Percentiles rank a stretch among this genome's conserved stretches.
Conservation (phyloP, 2,113 vertebrate species). For the Pogonocichla stellata region DNA sequence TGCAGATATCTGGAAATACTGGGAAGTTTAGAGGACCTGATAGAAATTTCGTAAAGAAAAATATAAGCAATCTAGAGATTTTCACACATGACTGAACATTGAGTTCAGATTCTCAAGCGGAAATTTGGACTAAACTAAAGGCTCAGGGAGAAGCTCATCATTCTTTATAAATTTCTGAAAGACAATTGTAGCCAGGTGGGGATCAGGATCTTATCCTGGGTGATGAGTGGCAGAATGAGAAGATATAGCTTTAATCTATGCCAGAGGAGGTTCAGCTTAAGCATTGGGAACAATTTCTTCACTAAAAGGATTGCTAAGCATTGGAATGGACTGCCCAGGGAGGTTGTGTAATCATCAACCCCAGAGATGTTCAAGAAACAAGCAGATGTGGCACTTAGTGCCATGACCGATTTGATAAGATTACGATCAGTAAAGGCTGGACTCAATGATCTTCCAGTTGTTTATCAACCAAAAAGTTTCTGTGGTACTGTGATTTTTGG, state of each 20-base stretch:
- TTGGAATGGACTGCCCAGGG: neutral
- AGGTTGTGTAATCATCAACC: neutral
- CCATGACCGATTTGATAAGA: neutral
- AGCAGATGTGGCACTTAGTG: neutral
- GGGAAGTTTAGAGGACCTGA: neutral
- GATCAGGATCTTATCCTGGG: neutral
- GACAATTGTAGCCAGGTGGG: neutral
- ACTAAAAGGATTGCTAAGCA: neutral
- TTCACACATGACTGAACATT: neutral
- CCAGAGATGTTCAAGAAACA: neutral
- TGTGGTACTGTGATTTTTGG: neutral
- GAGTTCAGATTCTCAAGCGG: neutral
- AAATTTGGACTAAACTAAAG: neutral
- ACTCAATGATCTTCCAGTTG: neutral
- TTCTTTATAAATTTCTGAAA: neutral
- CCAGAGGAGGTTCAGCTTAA: neutral
- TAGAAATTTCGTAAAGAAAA: neutral
- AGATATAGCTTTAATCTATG: neutral
- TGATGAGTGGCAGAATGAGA: neutral
- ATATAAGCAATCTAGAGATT: neutral
- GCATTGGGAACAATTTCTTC: neutral
- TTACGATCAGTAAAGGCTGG: neutral
- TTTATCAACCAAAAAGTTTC: neutral
- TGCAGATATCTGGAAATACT: neutral
- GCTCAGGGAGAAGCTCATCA: rapidly evolving